Conservation (phyloP, 1,140 invertebrate species). For the Armadillidium nasatum region DNA sequence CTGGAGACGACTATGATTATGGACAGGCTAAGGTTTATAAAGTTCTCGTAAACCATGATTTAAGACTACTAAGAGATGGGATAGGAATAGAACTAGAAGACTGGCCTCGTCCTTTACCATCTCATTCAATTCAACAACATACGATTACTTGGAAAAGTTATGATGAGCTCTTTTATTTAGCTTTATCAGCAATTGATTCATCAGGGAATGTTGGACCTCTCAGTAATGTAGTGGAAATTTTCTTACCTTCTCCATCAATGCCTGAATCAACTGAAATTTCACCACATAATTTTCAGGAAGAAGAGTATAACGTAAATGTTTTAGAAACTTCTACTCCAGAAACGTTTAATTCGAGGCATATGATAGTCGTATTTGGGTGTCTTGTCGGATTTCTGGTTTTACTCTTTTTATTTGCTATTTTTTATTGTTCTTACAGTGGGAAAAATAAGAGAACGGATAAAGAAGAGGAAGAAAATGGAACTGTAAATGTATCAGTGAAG, state of each 20-base stretch:
- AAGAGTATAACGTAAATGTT: too few species aligned
- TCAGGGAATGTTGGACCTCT: slow-evolving; percentile 51
- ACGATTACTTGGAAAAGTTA: slow-evolving; percentile 37
- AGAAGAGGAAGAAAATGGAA: background rate
- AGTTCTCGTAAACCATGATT: slow-evolving; percentile 26
- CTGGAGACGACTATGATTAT: slow-evolving; percentile 48
- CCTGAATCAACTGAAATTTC: slow-evolving; percentile 31
- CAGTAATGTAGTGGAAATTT: slow-evolving; percentile 57
- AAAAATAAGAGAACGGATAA: slow-evolving; percentile 26
- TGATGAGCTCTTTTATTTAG: slow-evolving; percentile 50
- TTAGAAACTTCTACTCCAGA: too few species aligned
- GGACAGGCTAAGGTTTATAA: slow-evolving; percentile 45
- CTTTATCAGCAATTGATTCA: slow-evolving; percentile 53
- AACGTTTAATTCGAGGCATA: slow-evolving; percentile 27
- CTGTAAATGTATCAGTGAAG: slow-evolving; percentile 31
- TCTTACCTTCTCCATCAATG: slow-evolving; percentile 49
- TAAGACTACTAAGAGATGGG: slow-evolving; percentile 22
- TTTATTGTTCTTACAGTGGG: slow-evolving; percentile 28
- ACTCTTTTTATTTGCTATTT: slow-evolving; percentile 27
- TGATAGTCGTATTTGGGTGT: slow-evolving; percentile 36
- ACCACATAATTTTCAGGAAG: background rate
- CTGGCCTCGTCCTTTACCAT: slow-evolving; percentile 31
- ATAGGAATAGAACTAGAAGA: slow-evolving; percentile 29
- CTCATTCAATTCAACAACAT: slow-evolving; percentile 38
- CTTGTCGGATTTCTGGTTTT: slow-evolving; percentile 32